Conservation (phyloP, 2,888 invertebrate species). For the Metopia argyrocephala region DNA sequence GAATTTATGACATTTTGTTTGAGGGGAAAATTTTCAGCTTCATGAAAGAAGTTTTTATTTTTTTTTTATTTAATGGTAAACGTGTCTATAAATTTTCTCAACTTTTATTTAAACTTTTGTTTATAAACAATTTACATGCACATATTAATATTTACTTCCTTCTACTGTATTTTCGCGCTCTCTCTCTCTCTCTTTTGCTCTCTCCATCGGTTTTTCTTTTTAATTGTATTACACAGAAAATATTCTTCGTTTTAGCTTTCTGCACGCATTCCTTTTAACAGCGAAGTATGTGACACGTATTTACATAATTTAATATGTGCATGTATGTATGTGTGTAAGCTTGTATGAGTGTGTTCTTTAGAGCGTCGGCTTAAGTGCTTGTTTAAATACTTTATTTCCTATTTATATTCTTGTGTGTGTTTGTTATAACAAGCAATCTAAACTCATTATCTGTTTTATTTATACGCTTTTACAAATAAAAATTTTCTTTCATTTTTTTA, state of each 20-base stretch:
- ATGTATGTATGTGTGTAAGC: not conserved
- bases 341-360: too few species aligned
- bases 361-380: too few species aligned
- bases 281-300: not conserved
- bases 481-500: not conserved
- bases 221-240: not conserved
- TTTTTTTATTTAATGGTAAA: constrained; percentile 11
- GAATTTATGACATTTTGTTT: constrained; percentile 60
- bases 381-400: not conserved
- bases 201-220: not conserved
- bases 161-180: not conserved
- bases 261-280: not conserved
- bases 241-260: too few species aligned
- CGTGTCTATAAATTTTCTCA: constrained; percentile 49
- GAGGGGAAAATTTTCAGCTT: constrained; percentile 23
- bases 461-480: constrained; percentile 9
- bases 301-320: constrained; percentile 2
- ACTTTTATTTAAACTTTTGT: not conserved
- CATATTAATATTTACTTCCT: not conserved
- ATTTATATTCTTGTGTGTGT: not conserved
- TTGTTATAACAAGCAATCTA: not conserved
- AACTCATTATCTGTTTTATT: constrained; percentile 35
- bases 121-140: not conserved
- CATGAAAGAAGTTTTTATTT: not conserved
- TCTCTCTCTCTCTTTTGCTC: not conserved